Conservation (phyloP, 2,888 invertebrate species). For the Drosophila buzzatii region DNA sequence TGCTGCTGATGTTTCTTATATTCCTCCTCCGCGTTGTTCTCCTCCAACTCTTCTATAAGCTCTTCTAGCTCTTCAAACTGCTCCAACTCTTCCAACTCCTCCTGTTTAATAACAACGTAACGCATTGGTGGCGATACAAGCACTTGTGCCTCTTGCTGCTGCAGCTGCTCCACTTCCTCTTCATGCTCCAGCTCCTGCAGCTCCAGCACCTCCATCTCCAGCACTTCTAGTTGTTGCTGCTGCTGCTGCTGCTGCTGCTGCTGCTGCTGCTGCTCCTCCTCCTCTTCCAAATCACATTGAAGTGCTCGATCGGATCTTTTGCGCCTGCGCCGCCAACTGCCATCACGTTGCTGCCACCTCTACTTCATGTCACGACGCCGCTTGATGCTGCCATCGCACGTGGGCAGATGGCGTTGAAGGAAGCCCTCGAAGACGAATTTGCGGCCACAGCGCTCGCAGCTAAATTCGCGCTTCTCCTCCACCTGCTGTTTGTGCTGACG, state of each 20-base stretch:
- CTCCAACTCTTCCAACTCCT: constrained; percentile 12
- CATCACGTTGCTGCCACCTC: constrained; percentile 67
- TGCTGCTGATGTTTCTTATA: constrained; percentile 17
- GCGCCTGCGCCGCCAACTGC: constrained; percentile 51
- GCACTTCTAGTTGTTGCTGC: neutral
- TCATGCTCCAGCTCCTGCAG: neutral
- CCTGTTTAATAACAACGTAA: constrained; percentile 67
- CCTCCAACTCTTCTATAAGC: neutral
- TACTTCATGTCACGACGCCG: constrained; percentile 84
- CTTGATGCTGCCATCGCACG: constrained; percentile 85
- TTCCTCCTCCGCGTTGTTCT: neutral
- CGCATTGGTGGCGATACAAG: constrained; percentile 44
- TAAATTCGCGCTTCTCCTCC: constrained; percentile 84
- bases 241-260: neutral
- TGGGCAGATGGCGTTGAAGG: constrained; percentile 83
- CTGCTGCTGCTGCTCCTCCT: neutral
- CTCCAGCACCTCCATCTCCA: neutral
- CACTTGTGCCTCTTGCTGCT: neutral
- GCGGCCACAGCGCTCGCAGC: constrained; percentile 83
- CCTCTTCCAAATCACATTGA: neutral
- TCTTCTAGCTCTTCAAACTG: constrained; percentile 22
- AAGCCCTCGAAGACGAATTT: constrained; percentile 85
- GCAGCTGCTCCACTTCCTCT: neutral
- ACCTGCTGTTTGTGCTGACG: constrained; percentile 83
- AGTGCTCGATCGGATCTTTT: constrained; percentile 21